A percentile compares a stretch with the other conserved stretches of the same genome.
Evolutionary conservation across 2,113 vertebrate genomes (phyloP).

Genomic region (Pristiophorus japonicus): DNA sequence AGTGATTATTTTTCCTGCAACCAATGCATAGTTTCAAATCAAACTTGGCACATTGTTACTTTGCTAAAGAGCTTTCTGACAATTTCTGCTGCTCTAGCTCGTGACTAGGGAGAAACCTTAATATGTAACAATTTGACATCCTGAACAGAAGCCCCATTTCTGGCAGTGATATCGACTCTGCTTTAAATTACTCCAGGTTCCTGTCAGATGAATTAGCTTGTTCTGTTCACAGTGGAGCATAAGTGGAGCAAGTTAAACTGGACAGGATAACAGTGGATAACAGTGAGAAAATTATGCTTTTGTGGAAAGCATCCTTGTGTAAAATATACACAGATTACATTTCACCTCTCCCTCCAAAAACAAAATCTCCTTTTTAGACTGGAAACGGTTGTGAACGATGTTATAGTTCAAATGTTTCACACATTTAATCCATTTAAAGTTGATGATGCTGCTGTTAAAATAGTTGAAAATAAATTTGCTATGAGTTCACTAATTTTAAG

Average conservation of each 20-base stretch:
- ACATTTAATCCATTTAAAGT: not conserved
- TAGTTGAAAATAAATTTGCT: not conserved
- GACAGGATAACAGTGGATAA: not conserved
- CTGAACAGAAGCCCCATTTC: not conserved
- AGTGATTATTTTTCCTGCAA: not conserved
- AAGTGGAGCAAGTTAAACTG: not conserved
- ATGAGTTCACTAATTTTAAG: not conserved
- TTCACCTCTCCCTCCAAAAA: not conserved
- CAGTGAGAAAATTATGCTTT: not conserved
- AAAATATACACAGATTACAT: not conserved
- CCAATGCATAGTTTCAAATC: not conserved
- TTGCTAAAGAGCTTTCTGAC: not conserved
- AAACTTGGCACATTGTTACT: not conserved
- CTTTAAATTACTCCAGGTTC: not conserved
- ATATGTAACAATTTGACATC: not conserved
- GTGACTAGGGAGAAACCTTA: not conserved
- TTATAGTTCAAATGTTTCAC: not conserved
- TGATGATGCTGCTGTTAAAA: not conserved
- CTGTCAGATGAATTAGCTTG: slow-evolving; percentile 10
- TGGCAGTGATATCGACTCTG: not conserved
- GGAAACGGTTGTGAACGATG: not conserved
- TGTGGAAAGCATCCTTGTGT: not conserved
- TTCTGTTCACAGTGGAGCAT: not conserved
- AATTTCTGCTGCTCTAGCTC: not conserved
- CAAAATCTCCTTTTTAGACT: not conserved